phyloP scores from a whole-genome alignment of 2,888 invertebrate species.

The Atrina japonica region DNA sequence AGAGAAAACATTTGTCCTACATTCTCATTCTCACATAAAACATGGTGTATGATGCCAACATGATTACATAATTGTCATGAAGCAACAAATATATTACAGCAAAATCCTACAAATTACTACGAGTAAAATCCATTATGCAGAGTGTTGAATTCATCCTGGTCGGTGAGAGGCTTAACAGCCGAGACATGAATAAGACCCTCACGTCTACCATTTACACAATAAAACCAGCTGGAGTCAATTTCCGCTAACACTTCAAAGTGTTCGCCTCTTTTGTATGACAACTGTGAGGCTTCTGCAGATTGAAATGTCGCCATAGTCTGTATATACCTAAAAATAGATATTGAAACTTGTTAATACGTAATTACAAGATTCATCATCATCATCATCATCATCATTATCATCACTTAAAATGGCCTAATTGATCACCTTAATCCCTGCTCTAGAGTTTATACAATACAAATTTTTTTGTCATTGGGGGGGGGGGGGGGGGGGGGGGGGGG shows the following conservation, averaged over 20 bases:
- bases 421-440: too few relatives aligned
- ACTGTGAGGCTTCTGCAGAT: slow-evolving; percentile 38
- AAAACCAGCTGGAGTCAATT: slow-evolving; percentile 60
- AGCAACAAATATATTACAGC: not conserved
- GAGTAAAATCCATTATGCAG: slow-evolving; percentile 51
- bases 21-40: too few relatives aligned
- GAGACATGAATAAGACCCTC: slow-evolving; percentile 57
- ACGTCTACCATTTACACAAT: slow-evolving; percentile 57
- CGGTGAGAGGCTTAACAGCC: slow-evolving; percentile 52
- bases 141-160: slow-evolving; percentile 51
- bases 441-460: too few relatives aligned
- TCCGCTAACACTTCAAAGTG: slow-evolving; percentile 62
- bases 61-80: too few relatives aligned
- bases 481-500: too few relatives aligned
- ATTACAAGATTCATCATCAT: too few relatives aligned
- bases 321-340: slow-evolving; percentile 47
- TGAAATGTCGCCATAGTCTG: slow-evolving; percentile 46
- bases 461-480: too few relatives aligned
- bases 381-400: too few relatives aligned
- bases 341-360: too few relatives aligned
- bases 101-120: not conserved
- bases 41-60: too few relatives aligned
- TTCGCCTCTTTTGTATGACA: slow-evolving; percentile 51
- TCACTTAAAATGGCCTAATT: not conserved
- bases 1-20: too few relatives aligned